Conservation (phyloP, 2,797 vertebrate genomes). For the Pterois miles region DNA sequence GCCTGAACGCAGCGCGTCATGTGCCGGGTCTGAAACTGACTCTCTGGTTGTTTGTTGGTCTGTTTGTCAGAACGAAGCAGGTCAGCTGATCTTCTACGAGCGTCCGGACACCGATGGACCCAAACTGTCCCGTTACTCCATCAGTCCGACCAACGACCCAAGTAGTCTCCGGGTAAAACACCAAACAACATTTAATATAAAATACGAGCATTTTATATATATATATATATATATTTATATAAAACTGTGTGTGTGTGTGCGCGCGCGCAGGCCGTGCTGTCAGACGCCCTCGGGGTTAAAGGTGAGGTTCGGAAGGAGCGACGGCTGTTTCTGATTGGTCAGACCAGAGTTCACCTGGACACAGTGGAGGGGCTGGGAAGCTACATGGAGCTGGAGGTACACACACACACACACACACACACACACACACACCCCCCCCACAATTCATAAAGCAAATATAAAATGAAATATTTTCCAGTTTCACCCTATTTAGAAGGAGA, state of each 20-base stretch:
- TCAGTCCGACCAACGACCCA: slow-evolving; percentile 81
- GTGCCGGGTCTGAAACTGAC: background rate
- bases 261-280: slow-evolving; percentile 76
- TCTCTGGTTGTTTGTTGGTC: background rate
- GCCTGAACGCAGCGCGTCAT: background rate
- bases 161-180: slow-evolving; percentile 77
- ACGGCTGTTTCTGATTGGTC: slow-evolving; percentile 85
- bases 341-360: slow-evolving; percentile 86
- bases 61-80: slow-evolving; percentile 75
- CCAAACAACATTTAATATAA: background rate
- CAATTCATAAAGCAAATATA: too few species aligned
- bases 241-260: background rate
- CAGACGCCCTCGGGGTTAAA: slow-evolving; percentile 83
- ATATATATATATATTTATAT: too few species aligned
- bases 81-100: slow-evolving; percentile 89
- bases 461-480: too few species aligned
- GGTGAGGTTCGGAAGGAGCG: slow-evolving; percentile 86
- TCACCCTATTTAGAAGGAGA: too few species aligned
- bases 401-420: slow-evolving; percentile 3
- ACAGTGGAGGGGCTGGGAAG: slow-evolving; percentile 82
- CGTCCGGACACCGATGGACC: slow-evolving; percentile 84
- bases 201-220: too few species aligned
- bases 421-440: background rate
- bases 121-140: slow-evolving; percentile 84
- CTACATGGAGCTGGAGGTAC: slow-evolving; percentile 90